Evolutionary conservation across 2,113 vertebrate genomes (phyloP).

Genomic region (Thermophis baileyi): DNA sequence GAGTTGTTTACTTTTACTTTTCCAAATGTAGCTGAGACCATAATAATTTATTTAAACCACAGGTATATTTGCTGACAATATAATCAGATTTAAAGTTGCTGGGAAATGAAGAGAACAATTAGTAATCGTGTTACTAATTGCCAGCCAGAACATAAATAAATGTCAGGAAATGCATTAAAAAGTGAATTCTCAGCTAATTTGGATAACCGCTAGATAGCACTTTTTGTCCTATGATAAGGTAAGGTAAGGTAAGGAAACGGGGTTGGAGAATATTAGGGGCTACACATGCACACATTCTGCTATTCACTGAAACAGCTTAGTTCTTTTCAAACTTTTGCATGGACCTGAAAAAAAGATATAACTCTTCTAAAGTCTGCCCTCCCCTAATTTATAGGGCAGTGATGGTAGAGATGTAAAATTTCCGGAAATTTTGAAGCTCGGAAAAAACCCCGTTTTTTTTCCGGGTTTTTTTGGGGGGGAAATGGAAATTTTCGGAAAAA

Average conservation of each 20-base stretch:
- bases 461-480: no score
- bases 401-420: no score
- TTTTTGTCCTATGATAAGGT: not conserved
- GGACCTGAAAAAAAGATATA: not conserved
- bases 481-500: no score
- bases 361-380: not conserved
- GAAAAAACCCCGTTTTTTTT: no score
- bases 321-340: not conserved
- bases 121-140: not conserved
- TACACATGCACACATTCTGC: not conserved
- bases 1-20: not conserved
- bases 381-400: not conserved
- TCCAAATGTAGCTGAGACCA: not conserved
- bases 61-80: not conserved
- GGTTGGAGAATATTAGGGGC: not conserved
- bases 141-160: not conserved
- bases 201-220: not conserved
- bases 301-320: not conserved
- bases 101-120: not conserved
- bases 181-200: not conserved
- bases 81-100: not conserved
- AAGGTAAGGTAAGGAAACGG: not conserved
- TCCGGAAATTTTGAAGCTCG: no score
- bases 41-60: not conserved
- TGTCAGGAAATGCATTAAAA: not conserved